Base-by-base conservation (phyloP, 2,888 invertebrate species). In the Chalcis sispes region DNA sequence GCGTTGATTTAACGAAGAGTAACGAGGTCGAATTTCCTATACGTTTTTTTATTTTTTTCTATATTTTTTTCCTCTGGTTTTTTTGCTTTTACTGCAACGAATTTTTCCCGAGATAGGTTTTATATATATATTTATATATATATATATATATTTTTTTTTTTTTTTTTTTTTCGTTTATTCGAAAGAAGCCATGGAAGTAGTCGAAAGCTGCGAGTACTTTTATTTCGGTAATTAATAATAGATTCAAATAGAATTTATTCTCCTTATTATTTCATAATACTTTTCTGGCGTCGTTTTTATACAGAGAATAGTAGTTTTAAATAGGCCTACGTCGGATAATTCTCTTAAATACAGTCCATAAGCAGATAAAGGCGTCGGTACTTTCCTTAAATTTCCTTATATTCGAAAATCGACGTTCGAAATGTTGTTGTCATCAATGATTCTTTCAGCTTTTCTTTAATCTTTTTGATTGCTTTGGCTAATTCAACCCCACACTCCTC, bases 281-380 rank as follows among this genome's bases (percentile, higher is more conserved):
- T 79, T 81, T 77, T 75, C 69, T 74, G 75, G 80, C 79, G 75
- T 81, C 78, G 77, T 79, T 79, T 81, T 79, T 81, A 79, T 80
- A 81, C 77, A 81, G 79, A 80, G 77, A 74, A 80, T 80, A 73
- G 20, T 69, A 80, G 64, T 62, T 72, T 80, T 82, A 82, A 80
- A 81, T 81, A 83, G 81, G 82, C 80, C 82, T 82, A 81, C 80
- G 79, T 81, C 77, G 79, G 81, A 81, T 82, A 81, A 80, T 82
- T 80, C 79, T 81, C 79, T 81, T 82, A 82, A 83, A 84, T 82
- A 82, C 83, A 84, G 81, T 85, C 82, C 85, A 84, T 85, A 85
- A 86, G 84, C 85, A 86, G 83, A 82, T 85, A 85, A 86, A 84
- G 86, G 85, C 85, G 83, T 86, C 80, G 80, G 54, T 75, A 61